Base-by-base conservation (phyloP, 2,113 vertebrate species). In the Zingel zingel region DNA sequence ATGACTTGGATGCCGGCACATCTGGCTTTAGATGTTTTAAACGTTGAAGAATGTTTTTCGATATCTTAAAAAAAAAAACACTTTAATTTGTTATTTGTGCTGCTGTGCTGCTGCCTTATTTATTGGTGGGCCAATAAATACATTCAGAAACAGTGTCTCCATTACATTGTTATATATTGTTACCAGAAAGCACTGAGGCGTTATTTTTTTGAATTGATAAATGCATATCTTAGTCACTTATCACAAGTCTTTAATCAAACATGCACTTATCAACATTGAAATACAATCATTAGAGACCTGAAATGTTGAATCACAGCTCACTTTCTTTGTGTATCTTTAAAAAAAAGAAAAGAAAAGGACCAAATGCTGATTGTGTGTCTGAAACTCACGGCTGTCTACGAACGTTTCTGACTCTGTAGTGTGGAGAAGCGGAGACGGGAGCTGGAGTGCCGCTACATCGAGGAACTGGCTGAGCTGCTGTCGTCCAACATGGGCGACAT, bases 401-500 rank as follows among this genome's bases (percentile, higher is more conserved):
- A 18, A 10, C 8, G 14, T 18, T 4, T 54, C 10, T 61, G 9
- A 66, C n/a, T 23, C 45, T 78, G 61, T 89, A 99, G 97, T 75
- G 94, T 95, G 90, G 98, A 99, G 89, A 99, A 98, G 92, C 96
- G 97, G 15, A 94, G 97, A n/a, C 95, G 98, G 82, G 97, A 99
- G 82, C 96, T 98, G 93, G 97, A 98, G 95, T 96, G 97, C 79
- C 97, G 96, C 80, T 99, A 99, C 88, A 96, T 99, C 67, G 97
- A 98, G 89, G 98, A 99, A 90, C 95, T 99, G 93, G 98, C 97
- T 0, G 98, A 99, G 89, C 94, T 99, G 89, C 90, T 99, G 56
- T 98, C 98, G 1, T 96, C 97, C 80, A 98, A 99, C 95, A 97
- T 99, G 77, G 95, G 95, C 23, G 97, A 98, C 92, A 98, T 99